Conservation (phyloP, 2,797 vertebrate genomes). For the Phoxinus dragarum region DNA sequence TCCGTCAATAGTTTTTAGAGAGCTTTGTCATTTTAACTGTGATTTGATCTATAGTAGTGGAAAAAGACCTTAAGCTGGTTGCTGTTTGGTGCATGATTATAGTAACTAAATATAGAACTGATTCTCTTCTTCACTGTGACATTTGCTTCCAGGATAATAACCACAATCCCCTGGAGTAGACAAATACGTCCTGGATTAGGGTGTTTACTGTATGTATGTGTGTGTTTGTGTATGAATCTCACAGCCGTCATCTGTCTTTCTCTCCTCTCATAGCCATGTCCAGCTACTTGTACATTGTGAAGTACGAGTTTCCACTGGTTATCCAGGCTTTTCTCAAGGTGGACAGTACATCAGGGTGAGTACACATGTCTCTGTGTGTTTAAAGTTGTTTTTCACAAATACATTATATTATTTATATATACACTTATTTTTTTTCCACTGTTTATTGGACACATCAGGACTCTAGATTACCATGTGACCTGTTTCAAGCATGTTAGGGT, state of each 20-base stretch:
- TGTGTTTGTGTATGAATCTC: slow-evolving; percentile 34
- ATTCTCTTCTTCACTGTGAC: slow-evolving; percentile 39
- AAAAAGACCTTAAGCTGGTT: slow-evolving; percentile 4
- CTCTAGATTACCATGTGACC: background rate
- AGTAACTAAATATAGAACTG: slow-evolving; percentile 47
- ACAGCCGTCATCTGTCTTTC: slow-evolving; percentile 32
- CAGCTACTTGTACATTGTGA: slow-evolving; percentile 98
- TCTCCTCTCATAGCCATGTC: slow-evolving; percentile 87
- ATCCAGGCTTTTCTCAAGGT: slow-evolving; percentile 94
- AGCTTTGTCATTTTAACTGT: slow-evolving; percentile 8
- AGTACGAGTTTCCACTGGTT: slow-evolving; percentile 96
- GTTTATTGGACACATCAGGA: slow-evolving; percentile 4
- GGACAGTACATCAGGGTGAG: slow-evolving; percentile 85
- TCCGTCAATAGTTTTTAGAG: background rate
- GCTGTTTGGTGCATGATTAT: slow-evolving; percentile 10
- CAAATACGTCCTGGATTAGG: slow-evolving; percentile 7
- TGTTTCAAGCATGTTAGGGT: background rate
- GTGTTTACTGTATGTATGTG: slow-evolving; percentile 39
- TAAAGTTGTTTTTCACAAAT: background rate
- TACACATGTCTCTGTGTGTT: background rate
- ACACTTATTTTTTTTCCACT: background rate
- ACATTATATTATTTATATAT: too few relatives aligned
- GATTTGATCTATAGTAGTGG: slow-evolving; percentile 40
- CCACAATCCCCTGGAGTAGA: slow-evolving; percentile 12
- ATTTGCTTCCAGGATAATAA: slow-evolving; percentile 58